phyloP scores from a whole-genome alignment of 2,113 vertebrate species.

The Cettia cetti region DNA sequence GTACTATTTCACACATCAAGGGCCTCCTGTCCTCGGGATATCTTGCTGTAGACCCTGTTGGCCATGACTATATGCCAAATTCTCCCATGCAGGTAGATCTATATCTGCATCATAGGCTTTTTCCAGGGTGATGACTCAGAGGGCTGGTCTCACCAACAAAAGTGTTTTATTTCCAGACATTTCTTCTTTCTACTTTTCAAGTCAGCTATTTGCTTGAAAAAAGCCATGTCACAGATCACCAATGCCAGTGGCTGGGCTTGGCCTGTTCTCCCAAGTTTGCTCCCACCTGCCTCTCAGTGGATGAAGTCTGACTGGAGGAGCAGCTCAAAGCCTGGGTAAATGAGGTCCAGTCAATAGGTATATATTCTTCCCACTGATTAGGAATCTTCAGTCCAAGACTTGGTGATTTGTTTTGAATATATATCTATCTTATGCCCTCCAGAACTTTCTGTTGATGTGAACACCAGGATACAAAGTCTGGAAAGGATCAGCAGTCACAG shows the following conservation, averaged over 20 bases:
- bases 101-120: background rate
- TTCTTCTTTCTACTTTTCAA: conserved; percentile 17
- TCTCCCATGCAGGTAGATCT: background rate
- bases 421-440: background rate
- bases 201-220: conserved; percentile 60
- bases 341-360: background rate
- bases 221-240: background rate
- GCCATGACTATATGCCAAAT: fast-evolving
- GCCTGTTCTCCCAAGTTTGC: background rate
- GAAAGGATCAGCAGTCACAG: background rate
- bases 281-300: background rate
- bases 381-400: background rate
- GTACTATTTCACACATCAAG: background rate
- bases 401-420: background rate
- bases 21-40: background rate
- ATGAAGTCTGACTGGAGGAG: background rate
- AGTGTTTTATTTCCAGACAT: background rate
- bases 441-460: background rate
- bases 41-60: background rate
- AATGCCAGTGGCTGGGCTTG: background rate
- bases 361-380: background rate
- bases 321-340: background rate
- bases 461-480: background rate
- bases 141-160: background rate
- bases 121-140: background rate